phyloP scores from a whole-genome alignment of 2,888 invertebrate species.

The Apotomis capreana region DNA sequence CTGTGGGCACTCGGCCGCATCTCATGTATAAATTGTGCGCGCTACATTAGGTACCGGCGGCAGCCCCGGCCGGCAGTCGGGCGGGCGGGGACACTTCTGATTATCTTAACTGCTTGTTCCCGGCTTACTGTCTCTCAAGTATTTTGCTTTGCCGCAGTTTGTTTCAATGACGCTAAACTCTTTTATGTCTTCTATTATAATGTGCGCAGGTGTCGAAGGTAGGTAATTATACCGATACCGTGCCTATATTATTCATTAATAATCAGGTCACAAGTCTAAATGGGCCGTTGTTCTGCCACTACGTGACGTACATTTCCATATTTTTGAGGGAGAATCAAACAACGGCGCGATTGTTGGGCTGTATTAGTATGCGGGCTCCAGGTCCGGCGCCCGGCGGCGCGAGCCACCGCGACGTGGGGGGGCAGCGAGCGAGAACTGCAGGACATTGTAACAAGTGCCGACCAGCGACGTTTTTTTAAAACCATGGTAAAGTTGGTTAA shows the following conservation, averaged over 20 bases:
- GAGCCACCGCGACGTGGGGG: neutral
- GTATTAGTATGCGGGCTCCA: constrained; percentile 19
- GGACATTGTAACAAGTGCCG: too few relatives aligned
- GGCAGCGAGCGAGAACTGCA: neutral
- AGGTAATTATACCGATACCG: constrained; percentile 23
- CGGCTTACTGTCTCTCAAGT: neutral
- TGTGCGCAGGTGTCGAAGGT: constrained; percentile 13
- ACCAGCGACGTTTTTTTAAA: too few relatives aligned
- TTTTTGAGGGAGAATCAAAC: constrained; percentile 27
- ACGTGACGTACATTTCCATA: constrained; percentile 31
- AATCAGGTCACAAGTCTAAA: constrained; percentile 32
- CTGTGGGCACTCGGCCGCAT: constrained; percentile 30
- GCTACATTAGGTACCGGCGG: constrained; percentile 21
- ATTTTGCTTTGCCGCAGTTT: neutral
- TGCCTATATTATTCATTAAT: constrained; percentile 26
- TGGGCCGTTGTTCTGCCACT: constrained; percentile 9
- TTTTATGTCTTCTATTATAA: neutral
- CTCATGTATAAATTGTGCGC: constrained; percentile 35
- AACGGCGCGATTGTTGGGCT: constrained; percentile 17
- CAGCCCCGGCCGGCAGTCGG: neutral
- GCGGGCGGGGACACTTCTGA: neutral
- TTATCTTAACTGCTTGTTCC: constrained; percentile 18
- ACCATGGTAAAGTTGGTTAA: too few relatives aligned
- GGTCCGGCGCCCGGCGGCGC: neutral
- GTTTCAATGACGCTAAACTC: neutral